Evolutionary conservation across 2,888 invertebrate genomes (phyloP), one percentile per base, ranked within the genome.

Genomic region (Thymelicus acteon): DNA sequence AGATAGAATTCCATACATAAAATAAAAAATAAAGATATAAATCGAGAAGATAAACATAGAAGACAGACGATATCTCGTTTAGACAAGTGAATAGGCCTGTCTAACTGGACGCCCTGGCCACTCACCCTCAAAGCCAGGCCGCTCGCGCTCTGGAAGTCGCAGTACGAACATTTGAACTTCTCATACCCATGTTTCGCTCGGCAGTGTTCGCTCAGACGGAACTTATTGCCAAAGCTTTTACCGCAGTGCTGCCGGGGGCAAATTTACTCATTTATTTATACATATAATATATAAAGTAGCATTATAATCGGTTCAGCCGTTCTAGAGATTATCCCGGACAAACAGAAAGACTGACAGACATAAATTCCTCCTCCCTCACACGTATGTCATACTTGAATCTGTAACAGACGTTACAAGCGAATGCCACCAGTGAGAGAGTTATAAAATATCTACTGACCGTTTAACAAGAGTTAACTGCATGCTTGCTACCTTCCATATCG

Each of bases 151-250:
- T 75, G 74, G 73, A 89, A 91, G 4, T 85, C 85, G 72, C 91
- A 91, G 72, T 73, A 66, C 0, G 68, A 71, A 40, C 91, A 91
- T 31, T 80, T 78, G 71, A 85, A 80, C 77, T 90, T 90, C 73
- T 89, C 88, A 70, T 88, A 83, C 0, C 87, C 91, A 37, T 91
- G 91, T 67, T 86, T 87, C 0, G 90, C 86, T 7, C 91, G 75
- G 47, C 79, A 81, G 62, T 91, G 91, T 57, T 90, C 90, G 24
- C 74, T 74, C n/a, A 90, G 72, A 0, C 90, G 82, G 0, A 84
- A 77, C 68, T 86, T 86, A 73, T 89, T 90, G 37, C 86, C 85
- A 62, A 89, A 86, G 0, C 77, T 76, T 0, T 75, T 77, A 0
- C 88, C 89, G 71, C 91, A 91, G 71, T 90, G 87, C 90, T 90